Conservation (phyloP, 2,888 invertebrate species). For the Drosophila pseudotalamancana region DNA sequence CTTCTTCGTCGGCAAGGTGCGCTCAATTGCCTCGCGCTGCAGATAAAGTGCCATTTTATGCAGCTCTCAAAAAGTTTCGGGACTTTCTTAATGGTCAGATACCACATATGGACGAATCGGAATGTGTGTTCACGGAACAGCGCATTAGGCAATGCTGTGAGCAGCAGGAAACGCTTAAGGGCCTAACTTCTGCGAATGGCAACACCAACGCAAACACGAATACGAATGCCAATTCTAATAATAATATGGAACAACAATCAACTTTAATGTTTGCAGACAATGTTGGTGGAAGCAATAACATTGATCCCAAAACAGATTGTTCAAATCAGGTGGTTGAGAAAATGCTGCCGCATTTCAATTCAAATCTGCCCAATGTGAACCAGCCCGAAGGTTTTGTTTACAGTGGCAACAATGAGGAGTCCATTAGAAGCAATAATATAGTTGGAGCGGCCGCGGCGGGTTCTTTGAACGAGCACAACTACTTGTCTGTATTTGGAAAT, state of each 20-base stretch:
- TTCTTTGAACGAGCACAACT: conserved; percentile 32
- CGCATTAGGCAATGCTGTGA: conserved; percentile 88
- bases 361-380: conserved; percentile 17
- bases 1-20: conserved; percentile 98
- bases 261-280: conserved; percentile 33
- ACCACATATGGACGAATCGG: conserved; percentile 92
- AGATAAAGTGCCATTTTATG: conserved; percentile 99
- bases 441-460: neutral
- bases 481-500: conserved; percentile 47
- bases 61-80: conserved; percentile 96
- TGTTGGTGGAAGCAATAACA: conserved; percentile 14
- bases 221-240: neutral
- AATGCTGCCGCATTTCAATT: conserved; percentile 24
- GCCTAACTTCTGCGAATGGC: neutral
- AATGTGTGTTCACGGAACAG: conserved; percentile 93
- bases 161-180: conserved; percentile 81
- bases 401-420: conserved; percentile 33
- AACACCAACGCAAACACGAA: neutral
- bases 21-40: conserved; percentile 98
- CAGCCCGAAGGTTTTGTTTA: conserved; percentile 29
- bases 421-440: conserved; percentile 18
- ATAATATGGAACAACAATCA: conserved; percentile 21
- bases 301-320: conserved; percentile 14
- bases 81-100: conserved; percentile 96
- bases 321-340: conserved; percentile 39